Conservation (phyloP, 2,797 vertebrate genomes). For the Acrocephalus scirpaceus region DNA sequence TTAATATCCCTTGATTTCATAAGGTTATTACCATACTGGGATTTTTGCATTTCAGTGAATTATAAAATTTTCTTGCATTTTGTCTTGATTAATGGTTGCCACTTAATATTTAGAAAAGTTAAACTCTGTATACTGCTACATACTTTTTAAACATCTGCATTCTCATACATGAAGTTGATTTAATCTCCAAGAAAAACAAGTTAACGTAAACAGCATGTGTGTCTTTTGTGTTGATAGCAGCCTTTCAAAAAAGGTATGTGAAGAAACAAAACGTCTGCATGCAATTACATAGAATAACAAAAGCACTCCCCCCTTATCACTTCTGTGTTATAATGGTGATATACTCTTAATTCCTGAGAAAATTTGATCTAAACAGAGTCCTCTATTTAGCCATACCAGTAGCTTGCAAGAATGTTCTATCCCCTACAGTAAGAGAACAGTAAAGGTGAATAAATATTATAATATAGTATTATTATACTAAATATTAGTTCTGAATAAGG, state of each 20-base stretch:
- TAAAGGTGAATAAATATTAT: background rate
- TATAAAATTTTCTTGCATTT: background rate
- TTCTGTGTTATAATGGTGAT: background rate
- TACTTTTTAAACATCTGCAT: background rate
- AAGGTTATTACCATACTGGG: background rate
- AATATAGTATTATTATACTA: background rate
- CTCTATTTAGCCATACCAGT: background rate
- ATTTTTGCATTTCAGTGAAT: background rate
- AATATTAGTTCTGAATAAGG: background rate
- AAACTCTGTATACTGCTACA: background rate
- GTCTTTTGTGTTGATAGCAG: background rate
- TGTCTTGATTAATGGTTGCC: background rate
- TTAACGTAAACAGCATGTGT: background rate
- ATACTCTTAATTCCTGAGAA: background rate
- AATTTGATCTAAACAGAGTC: background rate
- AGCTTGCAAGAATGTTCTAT: background rate
- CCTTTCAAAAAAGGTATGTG: background rate
- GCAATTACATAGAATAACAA: background rate
- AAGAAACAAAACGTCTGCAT: background rate
- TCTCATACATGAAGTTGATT: background rate
- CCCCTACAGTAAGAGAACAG: background rate
- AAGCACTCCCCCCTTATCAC: background rate
- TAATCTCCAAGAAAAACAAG: background rate
- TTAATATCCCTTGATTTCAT: background rate
- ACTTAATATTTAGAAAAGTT: background rate